These are phyloP conservation scores for Amyelois transitella DNA, from an alignment of 1,140 invertebrate species.

Conservation along the genomic window DNA sequence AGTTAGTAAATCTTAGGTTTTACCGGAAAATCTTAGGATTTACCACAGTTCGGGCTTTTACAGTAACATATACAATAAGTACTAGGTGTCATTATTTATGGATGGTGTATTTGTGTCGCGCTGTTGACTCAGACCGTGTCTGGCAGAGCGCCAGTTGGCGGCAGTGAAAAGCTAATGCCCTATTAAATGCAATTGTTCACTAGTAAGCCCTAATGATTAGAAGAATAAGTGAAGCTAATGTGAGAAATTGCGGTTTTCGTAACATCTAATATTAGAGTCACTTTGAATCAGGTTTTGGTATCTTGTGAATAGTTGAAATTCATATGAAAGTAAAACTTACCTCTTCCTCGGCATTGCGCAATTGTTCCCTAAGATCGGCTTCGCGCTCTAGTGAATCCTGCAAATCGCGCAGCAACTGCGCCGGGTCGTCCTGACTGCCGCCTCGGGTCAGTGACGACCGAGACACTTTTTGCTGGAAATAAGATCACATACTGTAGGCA, in stretches of 20 bases:
- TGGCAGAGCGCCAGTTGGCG: constrained; percentile 30
- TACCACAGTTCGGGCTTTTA: no score
- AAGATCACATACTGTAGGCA: neutral
- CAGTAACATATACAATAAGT: constrained; percentile 10
- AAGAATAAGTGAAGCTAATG: constrained; percentile 12
- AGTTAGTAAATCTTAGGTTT: no score
- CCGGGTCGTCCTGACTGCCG: constrained; percentile 85
- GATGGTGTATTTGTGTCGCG: constrained; percentile 21
- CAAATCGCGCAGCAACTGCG: constrained; percentile 87
- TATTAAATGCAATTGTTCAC: constrained; percentile 33
- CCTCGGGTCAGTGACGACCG: constrained; percentile 81
- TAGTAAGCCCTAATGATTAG: constrained; percentile 28
- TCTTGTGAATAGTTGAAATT: no score
- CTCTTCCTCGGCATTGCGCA: constrained; percentile 93
- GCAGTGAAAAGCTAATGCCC: constrained; percentile 24
- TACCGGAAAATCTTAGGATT: no score
- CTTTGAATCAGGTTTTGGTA: neutral
- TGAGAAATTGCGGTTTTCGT: neutral
- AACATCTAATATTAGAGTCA: no score
- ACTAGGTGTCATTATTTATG: constrained; percentile 13
- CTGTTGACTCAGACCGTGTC: constrained; percentile 26
- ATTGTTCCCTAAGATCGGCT: constrained; percentile 92
- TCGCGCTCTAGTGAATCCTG: constrained; percentile 94
- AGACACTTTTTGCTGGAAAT: constrained; percentile 76
- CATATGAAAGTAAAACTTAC: constrained; percentile 63